Evolutionary conservation across 1,140 invertebrate species (phyloP).

Genomic region (Cydia splendana): DNA sequence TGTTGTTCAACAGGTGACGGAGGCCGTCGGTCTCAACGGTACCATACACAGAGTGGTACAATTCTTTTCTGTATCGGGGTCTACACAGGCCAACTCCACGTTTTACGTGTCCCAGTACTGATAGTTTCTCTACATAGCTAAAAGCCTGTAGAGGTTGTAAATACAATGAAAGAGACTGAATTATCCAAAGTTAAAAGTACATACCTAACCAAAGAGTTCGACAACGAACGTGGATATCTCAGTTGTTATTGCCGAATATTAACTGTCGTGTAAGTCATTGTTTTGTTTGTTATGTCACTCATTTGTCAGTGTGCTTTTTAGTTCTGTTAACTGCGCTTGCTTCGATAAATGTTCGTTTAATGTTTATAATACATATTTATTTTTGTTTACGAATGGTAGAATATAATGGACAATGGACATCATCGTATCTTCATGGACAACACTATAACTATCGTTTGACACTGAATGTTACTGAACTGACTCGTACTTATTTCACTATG

Average conservation of each 20-base stretch:
- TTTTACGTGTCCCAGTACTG: slow-evolving; percentile 82
- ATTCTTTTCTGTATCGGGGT: slow-evolving; percentile 81
- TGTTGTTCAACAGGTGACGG: slow-evolving; percentile 81
- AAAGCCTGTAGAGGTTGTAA: slow-evolving; percentile 66
- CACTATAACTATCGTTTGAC: slow-evolving; percentile 24
- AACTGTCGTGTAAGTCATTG: slow-evolving; percentile 75
- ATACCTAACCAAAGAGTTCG: slow-evolving; percentile 65
- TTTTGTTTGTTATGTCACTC: slow-evolving; percentile 78
- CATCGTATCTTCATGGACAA: slow-evolving; percentile 19
- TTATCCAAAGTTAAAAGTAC: slow-evolving; percentile 69
- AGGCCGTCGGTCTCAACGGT: slow-evolving; percentile 81
- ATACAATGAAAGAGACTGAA: slow-evolving; percentile 76
- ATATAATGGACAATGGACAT: slow-evolving; percentile 30
- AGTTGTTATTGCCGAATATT: slow-evolving; percentile 71
- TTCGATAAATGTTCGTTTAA: slow-evolving; percentile 58
- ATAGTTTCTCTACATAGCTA: slow-evolving; percentile 58
- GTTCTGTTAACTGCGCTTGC: slow-evolving; percentile 71
- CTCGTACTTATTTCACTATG: slow-evolving; percentile 5
- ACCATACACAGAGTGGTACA: slow-evolving; percentile 81
- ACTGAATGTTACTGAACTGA: slow-evolving; percentile 15
- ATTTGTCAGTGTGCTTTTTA: slow-evolving; percentile 77
- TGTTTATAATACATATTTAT: slow-evolving; percentile 43
- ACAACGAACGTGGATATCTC: slow-evolving; percentile 66
- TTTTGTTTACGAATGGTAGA: slow-evolving; percentile 41
- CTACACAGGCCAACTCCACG: slow-evolving; percentile 80